Evolutionary conservation across 1,140 invertebrate genomes (phyloP).

Genomic region (Onthophagus taurus): DNA sequence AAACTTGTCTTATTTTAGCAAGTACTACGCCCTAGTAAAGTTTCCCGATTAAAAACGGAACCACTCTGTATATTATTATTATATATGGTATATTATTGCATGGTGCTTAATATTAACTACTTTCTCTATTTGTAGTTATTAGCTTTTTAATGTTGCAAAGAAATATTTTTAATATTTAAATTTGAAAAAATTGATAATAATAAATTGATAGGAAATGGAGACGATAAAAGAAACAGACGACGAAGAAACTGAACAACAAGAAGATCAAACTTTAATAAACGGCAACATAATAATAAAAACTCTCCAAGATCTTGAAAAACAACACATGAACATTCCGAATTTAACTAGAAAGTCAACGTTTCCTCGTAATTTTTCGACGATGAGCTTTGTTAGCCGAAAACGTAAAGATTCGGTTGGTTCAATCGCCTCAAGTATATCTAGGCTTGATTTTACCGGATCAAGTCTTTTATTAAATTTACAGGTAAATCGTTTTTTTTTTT

Average conservation of each 20-base stretch:
- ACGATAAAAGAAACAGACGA: conserved; percentile 48
- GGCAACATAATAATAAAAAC: conserved; percentile 37
- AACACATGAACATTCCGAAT: conserved; percentile 26
- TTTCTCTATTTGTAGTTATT: too few relatives aligned
- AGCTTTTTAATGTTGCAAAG: too few relatives aligned
- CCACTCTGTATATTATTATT: too few relatives aligned
- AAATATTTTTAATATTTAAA: too few relatives aligned
- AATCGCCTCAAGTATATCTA: conserved; percentile 58
- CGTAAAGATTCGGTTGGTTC: conserved; percentile 48
- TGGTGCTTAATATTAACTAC: too few relatives aligned
- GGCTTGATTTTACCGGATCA: conserved; percentile 60
- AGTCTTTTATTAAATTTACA: conserved; percentile 55
- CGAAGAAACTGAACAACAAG: conserved; percentile 37
- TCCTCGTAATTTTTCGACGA: conserved; percentile 43
- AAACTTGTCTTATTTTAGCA: too few relatives aligned
- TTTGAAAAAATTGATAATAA: too few relatives aligned
- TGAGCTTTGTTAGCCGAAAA: conserved; percentile 39
- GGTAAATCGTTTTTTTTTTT: conserved; percentile 34
- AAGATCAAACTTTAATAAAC: conserved; percentile 28
- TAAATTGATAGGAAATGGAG: conserved; percentile 49
- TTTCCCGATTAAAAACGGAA: too few relatives aligned
- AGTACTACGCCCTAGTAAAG: too few relatives aligned
- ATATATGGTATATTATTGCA: too few relatives aligned
- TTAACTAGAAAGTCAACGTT: conserved; percentile 41
- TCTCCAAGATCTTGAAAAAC: conserved; percentile 42